Base-by-base conservation (phyloP, 2,888 invertebrate genomes). In the Hedya salicella region DNA sequence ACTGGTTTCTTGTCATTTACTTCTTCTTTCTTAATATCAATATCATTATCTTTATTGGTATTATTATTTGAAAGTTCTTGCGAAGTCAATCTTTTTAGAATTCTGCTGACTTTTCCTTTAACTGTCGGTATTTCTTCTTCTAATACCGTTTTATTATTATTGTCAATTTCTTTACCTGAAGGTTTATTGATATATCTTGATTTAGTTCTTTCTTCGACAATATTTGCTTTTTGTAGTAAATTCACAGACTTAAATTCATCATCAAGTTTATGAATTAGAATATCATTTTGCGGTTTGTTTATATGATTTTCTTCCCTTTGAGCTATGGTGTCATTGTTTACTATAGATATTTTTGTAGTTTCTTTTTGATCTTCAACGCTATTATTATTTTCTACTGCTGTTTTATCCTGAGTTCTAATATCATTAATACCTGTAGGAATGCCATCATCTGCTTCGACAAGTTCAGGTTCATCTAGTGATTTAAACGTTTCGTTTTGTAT, bases 91-190 rank as follows among this genome's bases (percentile, higher is more conserved):
- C 77, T 72, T 44, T 71, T 79, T 32, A 84, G 80, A 8, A 87
- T 69, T 69, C 78, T 83, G 57, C 74, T 81, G 0, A 87, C 86
- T 75, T 88, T 88, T 0, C 85, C 84, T 75, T 78, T 85, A 2
- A 86, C 70, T 16, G 82, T 68, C 2, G 80, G 77, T 1, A 74
- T 72, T 60, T 80, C 77, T 62, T 78, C 74, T 17, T 71, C 67
- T 39, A 53, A 13, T 17, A 6, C 65, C 46, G 67, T 68, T 25
- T 32, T 42, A 4, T 49, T 69, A 0, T 71, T 62, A 11, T 68
- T 73, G 17, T 74, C 73, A 64, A 68, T 62, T 46, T 71, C 56
- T n/a, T 42, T 13, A 42, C 50, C 44, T 49, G 62, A 36, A 8
- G 70, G 64, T 13, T 62, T 64, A 39, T 70, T 62, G 57, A 67